Conservation (phyloP, 2,888 invertebrate genomes). For the Dryadula phaetusa region DNA sequence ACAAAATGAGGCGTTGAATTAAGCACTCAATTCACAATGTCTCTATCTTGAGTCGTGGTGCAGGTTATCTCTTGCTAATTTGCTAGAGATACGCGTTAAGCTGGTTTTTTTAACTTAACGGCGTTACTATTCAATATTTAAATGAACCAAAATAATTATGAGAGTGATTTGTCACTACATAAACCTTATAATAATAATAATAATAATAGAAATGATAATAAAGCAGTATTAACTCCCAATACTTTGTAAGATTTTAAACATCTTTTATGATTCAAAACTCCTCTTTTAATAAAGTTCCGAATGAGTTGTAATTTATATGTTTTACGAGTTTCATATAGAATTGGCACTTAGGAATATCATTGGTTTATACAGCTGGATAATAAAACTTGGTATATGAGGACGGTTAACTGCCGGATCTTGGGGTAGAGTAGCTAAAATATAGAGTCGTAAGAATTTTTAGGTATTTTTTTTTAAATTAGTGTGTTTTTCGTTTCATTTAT, state of each 20-base stretch:
- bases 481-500: too few relatives aligned
- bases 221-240: neutral
- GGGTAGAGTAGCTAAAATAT: slow-evolving; percentile 30
- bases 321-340: slow-evolving; percentile 33
- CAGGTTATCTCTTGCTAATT: too few relatives aligned
- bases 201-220: neutral
- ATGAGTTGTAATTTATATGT: slow-evolving; percentile 27
- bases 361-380: slow-evolving; percentile 44
- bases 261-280: slow-evolving; percentile 14
- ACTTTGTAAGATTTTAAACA: slow-evolving; percentile 9
- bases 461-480: too few relatives aligned
- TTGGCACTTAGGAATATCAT: slow-evolving; percentile 41
- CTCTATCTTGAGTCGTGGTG: too few relatives aligned
- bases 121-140: too few relatives aligned
- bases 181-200: too few relatives aligned
- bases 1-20: too few relatives aligned
- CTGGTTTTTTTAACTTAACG: too few relatives aligned
- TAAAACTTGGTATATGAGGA: slow-evolving; percentile 43
- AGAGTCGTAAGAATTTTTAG: neutral
- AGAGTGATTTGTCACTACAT: too few relatives aligned
- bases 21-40: too few relatives aligned
- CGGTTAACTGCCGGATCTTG: slow-evolving; percentile 40
- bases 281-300: slow-evolving; percentile 19
- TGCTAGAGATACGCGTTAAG: too few relatives aligned
- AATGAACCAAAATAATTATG: too few relatives aligned